Evolutionary conservation across 2,113 vertebrate genomes (phyloP).

Genomic region (Fukomys damarensis): DNA sequence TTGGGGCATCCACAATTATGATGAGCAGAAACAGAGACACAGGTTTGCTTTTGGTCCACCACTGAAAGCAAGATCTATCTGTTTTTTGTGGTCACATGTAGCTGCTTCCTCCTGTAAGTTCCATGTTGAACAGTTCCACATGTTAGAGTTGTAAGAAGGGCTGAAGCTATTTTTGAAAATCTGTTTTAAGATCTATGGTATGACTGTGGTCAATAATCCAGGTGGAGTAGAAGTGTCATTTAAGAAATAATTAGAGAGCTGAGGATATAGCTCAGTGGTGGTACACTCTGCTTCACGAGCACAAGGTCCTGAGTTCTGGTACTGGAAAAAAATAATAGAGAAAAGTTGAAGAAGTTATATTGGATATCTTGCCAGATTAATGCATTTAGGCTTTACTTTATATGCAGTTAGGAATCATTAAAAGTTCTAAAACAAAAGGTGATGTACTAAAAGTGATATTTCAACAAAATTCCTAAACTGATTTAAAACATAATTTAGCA

Average conservation of each 20-base stretch:
- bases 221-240: not conserved
- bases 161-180: not conserved
- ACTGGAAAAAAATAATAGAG: not conserved
- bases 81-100: not conserved
- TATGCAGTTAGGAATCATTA: not conserved
- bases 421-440: not conserved
- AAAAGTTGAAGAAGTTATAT: not conserved
- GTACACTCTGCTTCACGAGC: too few relatives aligned
- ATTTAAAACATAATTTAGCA: not conserved
- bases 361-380: not conserved
- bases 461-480: not conserved
- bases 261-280: too few relatives aligned
- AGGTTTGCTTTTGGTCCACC: not conserved
- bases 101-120: not conserved
- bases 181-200: not conserved
- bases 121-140: not conserved
- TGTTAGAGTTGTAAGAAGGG: not conserved
- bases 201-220: not conserved
- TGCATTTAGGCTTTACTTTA: constrained; percentile 30
- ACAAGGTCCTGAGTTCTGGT: too few relatives aligned
- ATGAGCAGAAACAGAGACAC: not conserved
- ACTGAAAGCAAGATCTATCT: not conserved
- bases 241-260: not conserved
- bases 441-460: not conserved
- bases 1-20: not conserved